phyloP scores from a whole-genome alignment of 2,113 vertebrate genomes.

The Sclerurus mexicanus region DNA sequence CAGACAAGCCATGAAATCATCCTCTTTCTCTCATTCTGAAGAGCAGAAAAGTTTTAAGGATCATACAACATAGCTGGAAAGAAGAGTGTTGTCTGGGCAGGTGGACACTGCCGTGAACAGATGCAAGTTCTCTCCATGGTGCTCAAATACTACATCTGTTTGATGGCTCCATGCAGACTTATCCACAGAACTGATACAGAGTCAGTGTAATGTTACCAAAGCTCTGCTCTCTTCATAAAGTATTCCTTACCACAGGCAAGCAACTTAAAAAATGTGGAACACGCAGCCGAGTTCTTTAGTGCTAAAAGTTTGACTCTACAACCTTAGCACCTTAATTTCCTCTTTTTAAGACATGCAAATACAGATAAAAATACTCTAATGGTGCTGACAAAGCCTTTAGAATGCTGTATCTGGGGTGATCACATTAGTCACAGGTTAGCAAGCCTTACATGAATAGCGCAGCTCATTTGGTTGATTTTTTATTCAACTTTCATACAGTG shows the following conservation, averaged over 20 bases:
- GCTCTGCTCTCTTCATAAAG: neutral
- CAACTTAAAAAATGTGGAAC: neutral
- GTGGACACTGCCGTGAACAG: neutral
- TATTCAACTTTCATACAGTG: slow-evolving; percentile 2
- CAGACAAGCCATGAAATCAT: neutral
- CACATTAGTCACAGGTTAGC: slow-evolving; percentile 18
- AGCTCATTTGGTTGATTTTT: slow-evolving; percentile 45
- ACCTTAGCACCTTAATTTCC: neutral
- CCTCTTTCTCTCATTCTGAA: neutral
- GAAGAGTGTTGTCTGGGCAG: neutral
- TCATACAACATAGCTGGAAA: neutral
- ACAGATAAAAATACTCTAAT: neutral
- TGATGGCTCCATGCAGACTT: neutral
- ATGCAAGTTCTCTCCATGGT: neutral
- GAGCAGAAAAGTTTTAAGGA: neutral
- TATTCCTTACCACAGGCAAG: neutral
- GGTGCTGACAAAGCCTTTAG: neutral
- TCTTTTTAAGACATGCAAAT: neutral
- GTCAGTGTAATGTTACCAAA: neutral
- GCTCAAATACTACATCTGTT: too few species aligned
- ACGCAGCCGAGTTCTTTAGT: neutral
- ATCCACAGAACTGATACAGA: neutral
- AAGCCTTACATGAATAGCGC: neutral
- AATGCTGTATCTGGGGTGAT: neutral
- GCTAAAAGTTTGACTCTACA: neutral